Conservation (phyloP, 2,888 invertebrate genomes). For the Hemistola chrysoprasaria region DNA sequence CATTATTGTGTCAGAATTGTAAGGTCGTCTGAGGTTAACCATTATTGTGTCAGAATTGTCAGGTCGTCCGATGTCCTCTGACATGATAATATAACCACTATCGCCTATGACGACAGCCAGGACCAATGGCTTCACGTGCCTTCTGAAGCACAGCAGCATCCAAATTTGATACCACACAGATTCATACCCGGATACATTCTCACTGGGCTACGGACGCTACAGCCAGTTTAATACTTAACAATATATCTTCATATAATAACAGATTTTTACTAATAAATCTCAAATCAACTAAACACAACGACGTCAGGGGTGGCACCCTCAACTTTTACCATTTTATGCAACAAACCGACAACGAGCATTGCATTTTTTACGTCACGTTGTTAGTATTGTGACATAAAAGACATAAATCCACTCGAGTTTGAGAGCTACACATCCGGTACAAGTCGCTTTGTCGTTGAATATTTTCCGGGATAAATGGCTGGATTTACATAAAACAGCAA, state of each 20-base stretch:
- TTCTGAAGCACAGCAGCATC: too few species aligned
- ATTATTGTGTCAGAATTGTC: too few species aligned
- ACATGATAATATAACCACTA: too few species aligned
- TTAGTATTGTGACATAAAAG: constrained; percentile 13
- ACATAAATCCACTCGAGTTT: constrained; percentile 52
- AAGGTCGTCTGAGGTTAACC: too few species aligned
- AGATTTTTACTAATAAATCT: constrained; percentile 1
- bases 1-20: too few species aligned
- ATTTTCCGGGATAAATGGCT: constrained; percentile 64
- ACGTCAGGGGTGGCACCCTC: constrained; percentile 14
- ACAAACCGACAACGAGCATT: constrained; percentile 18
- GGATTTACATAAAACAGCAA: constrained; percentile 75
- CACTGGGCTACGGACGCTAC: too few species aligned
- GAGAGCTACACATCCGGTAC: constrained; percentile 73
- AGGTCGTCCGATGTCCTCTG: too few species aligned
- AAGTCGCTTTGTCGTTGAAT: constrained; percentile 77
- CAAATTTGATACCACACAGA: too few species aligned
- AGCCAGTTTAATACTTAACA: too few species aligned
- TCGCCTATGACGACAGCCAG: too few species aligned
- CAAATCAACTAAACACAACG: not conserved
- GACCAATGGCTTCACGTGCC: too few species aligned
- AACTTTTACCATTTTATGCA: constrained; percentile 10
- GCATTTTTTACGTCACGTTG: constrained; percentile 26
- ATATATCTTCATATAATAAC: not conserved
- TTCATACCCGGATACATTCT: too few species aligned